Conservation (phyloP, 2,797 vertebrate genomes). For the Typhlichthys subterraneus region DNA sequence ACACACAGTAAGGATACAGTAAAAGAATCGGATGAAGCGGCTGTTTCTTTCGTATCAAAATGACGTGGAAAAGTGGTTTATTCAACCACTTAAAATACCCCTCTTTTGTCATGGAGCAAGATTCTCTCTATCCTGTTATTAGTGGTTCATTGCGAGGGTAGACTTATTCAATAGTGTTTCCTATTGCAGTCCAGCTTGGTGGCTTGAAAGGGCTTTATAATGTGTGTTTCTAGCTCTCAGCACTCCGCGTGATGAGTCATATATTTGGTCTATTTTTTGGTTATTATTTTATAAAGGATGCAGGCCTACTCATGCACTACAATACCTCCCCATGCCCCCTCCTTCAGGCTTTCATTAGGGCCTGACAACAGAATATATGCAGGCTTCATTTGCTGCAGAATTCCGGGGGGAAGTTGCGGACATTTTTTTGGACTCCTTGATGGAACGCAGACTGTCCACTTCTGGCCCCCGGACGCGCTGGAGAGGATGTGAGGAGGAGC, state of each 20-base stretch:
- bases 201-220: conserved; percentile 18
- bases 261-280: conserved; percentile 27
- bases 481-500: conserved; percentile 33
- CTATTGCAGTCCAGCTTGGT: conserved; percentile 28
- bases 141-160: conserved; percentile 37
- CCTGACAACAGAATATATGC: conserved; percentile 67
- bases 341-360: conserved; percentile 71
- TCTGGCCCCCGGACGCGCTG: conserved; percentile 42
- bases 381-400: conserved; percentile 71
- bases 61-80: no score
- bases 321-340: conserved; percentile 24
- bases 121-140: conserved; percentile 48
- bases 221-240: conserved; percentile 17
- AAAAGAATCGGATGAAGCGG: no score
- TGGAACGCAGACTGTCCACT: conserved; percentile 77
- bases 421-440: conserved; percentile 73
- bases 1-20: conserved; percentile 24
- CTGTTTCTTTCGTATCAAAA: no score
- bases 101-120: conserved; percentile 32
- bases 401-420: conserved; percentile 79
- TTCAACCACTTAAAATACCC: conserved; percentile 9
- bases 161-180: conserved; percentile 42
- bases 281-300: conserved; percentile 29
- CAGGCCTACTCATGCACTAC: conserved; percentile 26
- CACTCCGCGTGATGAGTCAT: conserved; percentile 21